Evolutionary conservation across 2,888 invertebrate genomes (phyloP).

Genomic region (Opisthograptis luteolata): DNA sequence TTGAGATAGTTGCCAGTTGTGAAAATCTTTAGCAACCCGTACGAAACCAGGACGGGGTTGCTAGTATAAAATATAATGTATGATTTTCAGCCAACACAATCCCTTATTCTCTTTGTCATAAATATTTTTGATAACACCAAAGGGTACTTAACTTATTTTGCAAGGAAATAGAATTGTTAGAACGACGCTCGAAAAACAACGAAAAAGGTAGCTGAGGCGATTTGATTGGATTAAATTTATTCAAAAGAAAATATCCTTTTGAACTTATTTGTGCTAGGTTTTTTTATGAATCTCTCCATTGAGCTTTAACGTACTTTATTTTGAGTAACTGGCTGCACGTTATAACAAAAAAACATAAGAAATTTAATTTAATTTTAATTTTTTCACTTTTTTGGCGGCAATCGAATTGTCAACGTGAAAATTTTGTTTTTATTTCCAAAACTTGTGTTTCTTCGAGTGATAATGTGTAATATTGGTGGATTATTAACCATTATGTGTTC

Average conservation of each 20-base stretch:
- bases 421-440: no score
- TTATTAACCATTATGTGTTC: no score
- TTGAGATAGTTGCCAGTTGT: background rate
- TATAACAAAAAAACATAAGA: no score
- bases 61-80: background rate
- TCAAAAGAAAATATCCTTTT: slow-evolving; percentile 8
- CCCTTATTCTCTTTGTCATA: slow-evolving; percentile 6
- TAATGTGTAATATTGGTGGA: no score
- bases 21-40: no score
- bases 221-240: slow-evolving; percentile 12
- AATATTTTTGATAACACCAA: slow-evolving; percentile 10
- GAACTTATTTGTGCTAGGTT: slow-evolving; percentile 1
- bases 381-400: no score
- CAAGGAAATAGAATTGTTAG: background rate
- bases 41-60: no score
- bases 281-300: background rate
- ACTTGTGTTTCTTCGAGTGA: no score
- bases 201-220: slow-evolving; percentile 10
- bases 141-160: slow-evolving; percentile 6
- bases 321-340: no score
- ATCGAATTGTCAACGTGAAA: no score
- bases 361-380: no score
- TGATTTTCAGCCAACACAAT: background rate
- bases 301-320: background rate
- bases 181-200: slow-evolving; percentile 9